phyloP scores from a whole-genome alignment of 2,113 vertebrate genomes.

The Proterorhinus semilunaris region DNA sequence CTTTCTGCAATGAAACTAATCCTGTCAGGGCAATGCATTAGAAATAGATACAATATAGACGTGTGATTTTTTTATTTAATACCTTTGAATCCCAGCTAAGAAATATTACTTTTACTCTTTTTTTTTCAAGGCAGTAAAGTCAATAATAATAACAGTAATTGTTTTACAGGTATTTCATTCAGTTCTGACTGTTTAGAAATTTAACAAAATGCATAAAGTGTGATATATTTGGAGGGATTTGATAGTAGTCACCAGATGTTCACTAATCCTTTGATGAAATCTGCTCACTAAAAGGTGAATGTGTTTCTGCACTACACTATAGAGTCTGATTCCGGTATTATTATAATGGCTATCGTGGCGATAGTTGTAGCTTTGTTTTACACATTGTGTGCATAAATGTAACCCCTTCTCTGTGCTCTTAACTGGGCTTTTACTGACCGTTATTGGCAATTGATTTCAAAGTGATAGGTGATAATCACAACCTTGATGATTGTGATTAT shows the following conservation, averaged over 20 bases:
- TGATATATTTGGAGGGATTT: slow-evolving; percentile 15
- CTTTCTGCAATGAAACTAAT: slow-evolving; percentile 22
- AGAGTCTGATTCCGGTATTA: slow-evolving; percentile 52
- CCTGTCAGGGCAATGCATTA: slow-evolving; percentile 8
- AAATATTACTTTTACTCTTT: too few species aligned
- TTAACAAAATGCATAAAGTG: not conserved
- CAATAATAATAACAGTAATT: not conserved
- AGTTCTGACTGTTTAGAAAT: not conserved
- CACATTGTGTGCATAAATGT: too few species aligned
- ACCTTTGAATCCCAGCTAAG: too few species aligned
- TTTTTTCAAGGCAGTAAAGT: too few species aligned
- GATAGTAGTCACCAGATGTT: slow-evolving; percentile 51
- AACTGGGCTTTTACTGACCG: too few species aligned
- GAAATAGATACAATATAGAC: not conserved
- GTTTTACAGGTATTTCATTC: not conserved
- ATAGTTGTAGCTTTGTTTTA: not conserved
- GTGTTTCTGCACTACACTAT: slow-evolving; percentile 29
- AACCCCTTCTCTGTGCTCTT: too few species aligned
- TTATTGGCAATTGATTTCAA: too few species aligned
- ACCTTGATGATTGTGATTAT: too few species aligned
- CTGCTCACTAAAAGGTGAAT: slow-evolving; percentile 28
- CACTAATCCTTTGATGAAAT: slow-evolving; percentile 45
- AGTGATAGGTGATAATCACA: too few species aligned
- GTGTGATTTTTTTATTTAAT: not conserved
- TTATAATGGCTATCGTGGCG: slow-evolving; percentile 27